Conservation (phyloP, 2,113 vertebrate genomes). For the Nyctereutes procyonoides region DNA sequence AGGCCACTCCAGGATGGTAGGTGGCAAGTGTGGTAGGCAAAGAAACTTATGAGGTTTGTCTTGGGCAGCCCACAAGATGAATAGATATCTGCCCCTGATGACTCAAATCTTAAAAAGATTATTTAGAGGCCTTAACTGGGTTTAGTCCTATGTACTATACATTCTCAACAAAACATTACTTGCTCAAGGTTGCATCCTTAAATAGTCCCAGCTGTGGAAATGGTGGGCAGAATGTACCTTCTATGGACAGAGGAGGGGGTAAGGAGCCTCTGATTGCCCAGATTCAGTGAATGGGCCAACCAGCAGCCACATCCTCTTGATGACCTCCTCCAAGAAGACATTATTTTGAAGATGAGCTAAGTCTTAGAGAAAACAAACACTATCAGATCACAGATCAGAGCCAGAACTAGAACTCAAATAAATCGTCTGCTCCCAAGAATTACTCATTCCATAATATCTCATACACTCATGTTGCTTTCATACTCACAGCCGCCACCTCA, state of each 20-base stretch:
- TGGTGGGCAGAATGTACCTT: background rate
- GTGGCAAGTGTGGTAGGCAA: background rate
- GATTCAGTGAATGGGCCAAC: background rate
- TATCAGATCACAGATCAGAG: background rate
- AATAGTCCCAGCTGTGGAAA: background rate
- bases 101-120: background rate
- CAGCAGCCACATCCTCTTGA: background rate
- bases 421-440: background rate
- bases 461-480: background rate
- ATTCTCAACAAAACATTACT: background rate
- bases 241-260: background rate
- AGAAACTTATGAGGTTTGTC: background rate
- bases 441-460: background rate
- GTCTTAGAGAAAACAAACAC: background rate
- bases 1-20: background rate
- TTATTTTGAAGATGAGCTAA: background rate
- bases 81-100: background rate
- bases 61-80: background rate
- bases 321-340: background rate
- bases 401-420: background rate
- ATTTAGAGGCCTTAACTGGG: background rate
- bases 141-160: background rate
- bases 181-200: background rate
- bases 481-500: background rate
- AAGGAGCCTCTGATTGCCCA: background rate